Evolutionary conservation across 2,888 invertebrate species (phyloP), one percentile per base, ranked within the genome.

Genomic region (Sarcophaga rosellei): DNA sequence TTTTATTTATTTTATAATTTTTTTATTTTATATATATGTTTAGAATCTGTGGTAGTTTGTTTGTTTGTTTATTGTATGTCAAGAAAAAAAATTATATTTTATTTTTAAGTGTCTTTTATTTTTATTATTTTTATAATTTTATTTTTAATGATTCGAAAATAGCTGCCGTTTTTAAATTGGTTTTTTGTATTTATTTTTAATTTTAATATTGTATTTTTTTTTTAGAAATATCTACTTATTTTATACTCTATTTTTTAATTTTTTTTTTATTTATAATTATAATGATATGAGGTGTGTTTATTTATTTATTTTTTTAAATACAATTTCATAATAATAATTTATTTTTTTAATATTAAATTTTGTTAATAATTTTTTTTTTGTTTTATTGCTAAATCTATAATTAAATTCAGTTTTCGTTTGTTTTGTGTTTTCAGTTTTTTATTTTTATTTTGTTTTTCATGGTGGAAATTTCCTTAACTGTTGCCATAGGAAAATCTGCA

Each of bases 131-230:
- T 73, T 57, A 47, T 69, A 72, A 21, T 57, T 21, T 59, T 5
- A 45, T 66, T 23, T 57, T 59, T 25, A 35, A 65, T 80, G 35
- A 10, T 73, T 76, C 25, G 61, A 78, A 84, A 86, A 86, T 86
- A 86, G 86, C 86, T 86, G 90, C 89, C 90, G 86, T 45, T 81
- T 81, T 81, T 63, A 23, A 70, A 45, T 62, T 69, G 44, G 70
- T 70, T 76, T 63, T 65, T 76, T 21, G 44, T 69, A 15, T 59
- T 82, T 66, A 61, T 87, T 88, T 70, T 44, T 76, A 35, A 35
- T 69, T 35, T 66, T 73, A 25, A 61, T 79, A 53, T 10, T 63
- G 23, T 65, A 23, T 61, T 69, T 84, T 73, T 12, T 21, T 62
- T 85, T 84, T 82, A 82, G 79, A 77, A 84, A 78, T 81, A 62